Base-by-base conservation (phyloP, 2,797 vertebrate species). In the Chloroceryle amazona region DNA sequence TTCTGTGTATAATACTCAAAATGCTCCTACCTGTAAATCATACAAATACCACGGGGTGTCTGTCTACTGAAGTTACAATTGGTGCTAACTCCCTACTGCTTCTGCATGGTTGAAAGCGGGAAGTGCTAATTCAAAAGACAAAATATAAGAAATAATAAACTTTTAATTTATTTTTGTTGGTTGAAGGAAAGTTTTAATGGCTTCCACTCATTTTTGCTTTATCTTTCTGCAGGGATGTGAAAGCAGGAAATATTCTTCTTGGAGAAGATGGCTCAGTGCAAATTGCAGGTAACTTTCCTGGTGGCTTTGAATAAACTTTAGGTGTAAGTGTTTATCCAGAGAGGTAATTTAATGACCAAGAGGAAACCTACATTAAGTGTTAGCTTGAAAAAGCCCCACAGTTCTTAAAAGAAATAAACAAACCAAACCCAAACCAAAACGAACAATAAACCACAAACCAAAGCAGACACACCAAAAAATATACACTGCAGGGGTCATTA, bases 221-320 rank as follows among this genome's bases (percentile, higher is more conserved):
- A 51, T 98, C 93, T 93, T 84, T 72, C 91, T 91, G 37, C 98
- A 99, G 99, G 98, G 99, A 99, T 97, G 98, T 99, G 92, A 99
- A 99, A 97, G 99, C 99, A 95, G 99, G 99, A 97, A 99, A 99
- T 96, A 99, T 99, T 98, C 99, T 99, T 95, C 98, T 99, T 44
- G 99, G 99, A 90, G 99, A 99, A 60, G 99, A 99, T 86, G 99
- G 99, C 95, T 99, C 99, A 1, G 99, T 99, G 86, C 99, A 99
- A 95, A 99, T 99, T 81, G 99, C 99, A 98, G 99, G 99, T 99
- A 99, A 98, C 88, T 94, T 85, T 54, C 62, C 42, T 57, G 33
- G 15, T 29, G 46, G 10, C 33, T 82, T 73, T 75, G 62, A n/a
- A 28, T 72, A 68, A 86, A 79, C 16, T 60, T 67, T 10, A 70